Evolutionary conservation across 2,888 invertebrate genomes (phyloP).

Genomic region (Drosophila macrospina): DNA sequence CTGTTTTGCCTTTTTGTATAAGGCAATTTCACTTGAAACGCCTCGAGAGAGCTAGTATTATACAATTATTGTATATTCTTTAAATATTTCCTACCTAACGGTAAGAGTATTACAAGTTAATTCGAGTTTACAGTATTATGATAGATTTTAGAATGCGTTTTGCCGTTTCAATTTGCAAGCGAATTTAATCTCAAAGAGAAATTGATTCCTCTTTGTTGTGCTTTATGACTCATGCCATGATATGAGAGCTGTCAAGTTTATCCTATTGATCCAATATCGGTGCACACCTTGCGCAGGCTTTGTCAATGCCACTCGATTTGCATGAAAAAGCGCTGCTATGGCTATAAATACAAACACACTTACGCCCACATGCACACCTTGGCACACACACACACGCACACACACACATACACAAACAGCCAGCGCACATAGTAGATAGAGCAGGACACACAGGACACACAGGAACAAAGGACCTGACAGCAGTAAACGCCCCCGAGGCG

Average conservation of each 20-base stretch:
- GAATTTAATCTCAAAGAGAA: not conserved
- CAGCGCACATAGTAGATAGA: constrained; percentile 8
- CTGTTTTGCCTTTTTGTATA: not conserved
- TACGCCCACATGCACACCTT: not conserved
- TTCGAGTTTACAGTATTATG: not conserved
- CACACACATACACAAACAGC: constrained; percentile 10
- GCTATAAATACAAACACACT: constrained; percentile 40
- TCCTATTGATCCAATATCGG: constrained; percentile 54
- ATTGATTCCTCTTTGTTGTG: not conserved
- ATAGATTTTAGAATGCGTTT: no score
- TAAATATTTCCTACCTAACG: no score
- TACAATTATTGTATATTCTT: not conserved
- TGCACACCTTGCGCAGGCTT: constrained; percentile 40
- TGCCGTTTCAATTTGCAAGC: constrained; percentile 2
- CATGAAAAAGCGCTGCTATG: constrained; percentile 48
- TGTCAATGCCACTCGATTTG: constrained; percentile 36
- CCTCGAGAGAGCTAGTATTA: no score
- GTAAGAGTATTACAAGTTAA: not conserved
- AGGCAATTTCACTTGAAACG: constrained; percentile 10
- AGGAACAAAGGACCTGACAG: constrained; percentile 56
- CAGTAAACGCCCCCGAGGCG: constrained; percentile 72
- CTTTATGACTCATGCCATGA: not conserved
- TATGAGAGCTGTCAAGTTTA: constrained; percentile 23
- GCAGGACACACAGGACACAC: constrained; percentile 48
- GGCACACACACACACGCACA: constrained; percentile 1